Percentiles rank a stretch among this genome's conserved stretches.
Conservation (phyloP, 53 echinoderm and acorn worm species). For the Apostichopus leukothele region DNA sequence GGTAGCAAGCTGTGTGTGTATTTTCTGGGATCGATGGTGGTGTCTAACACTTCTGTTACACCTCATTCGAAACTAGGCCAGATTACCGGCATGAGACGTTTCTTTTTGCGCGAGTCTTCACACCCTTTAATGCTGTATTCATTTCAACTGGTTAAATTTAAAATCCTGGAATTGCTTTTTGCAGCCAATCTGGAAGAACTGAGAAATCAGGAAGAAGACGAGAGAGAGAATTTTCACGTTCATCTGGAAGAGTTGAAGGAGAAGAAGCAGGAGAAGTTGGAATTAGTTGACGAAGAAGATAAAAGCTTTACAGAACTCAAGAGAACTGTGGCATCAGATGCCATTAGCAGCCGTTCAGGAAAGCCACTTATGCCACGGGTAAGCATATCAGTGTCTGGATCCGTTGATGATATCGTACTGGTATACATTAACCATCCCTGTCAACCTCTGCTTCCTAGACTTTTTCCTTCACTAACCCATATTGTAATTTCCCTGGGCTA, state of each 20-base stretch:
- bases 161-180: background rate
- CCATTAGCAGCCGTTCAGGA: constrained; percentile 91
- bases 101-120: too few relatives aligned
- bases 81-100: too few relatives aligned
- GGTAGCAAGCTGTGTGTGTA: too few relatives aligned
- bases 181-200: constrained; percentile 95
- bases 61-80: too few relatives aligned
- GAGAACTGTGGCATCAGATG: constrained; percentile 72
- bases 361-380: constrained; percentile 82
- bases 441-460: too few relatives aligned
- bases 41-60: too few relatives aligned
- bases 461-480: too few relatives aligned
- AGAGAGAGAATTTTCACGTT: constrained; percentile 61
- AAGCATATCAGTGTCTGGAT: background rate
- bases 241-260: constrained; percentile 88
- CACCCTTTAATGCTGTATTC: too few relatives aligned
- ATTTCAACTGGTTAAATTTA: background rate
- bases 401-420: too few relatives aligned
- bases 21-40: too few relatives aligned
- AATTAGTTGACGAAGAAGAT: constrained; percentile 65
- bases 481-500: too few relatives aligned
- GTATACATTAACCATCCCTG: too few relatives aligned
- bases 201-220: constrained; percentile 77
- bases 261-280: constrained; percentile 76
- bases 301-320: constrained; percentile 76